Base-by-base conservation (phyloP, 2,888 invertebrate species). In the Drosophila sordidapex region DNA sequence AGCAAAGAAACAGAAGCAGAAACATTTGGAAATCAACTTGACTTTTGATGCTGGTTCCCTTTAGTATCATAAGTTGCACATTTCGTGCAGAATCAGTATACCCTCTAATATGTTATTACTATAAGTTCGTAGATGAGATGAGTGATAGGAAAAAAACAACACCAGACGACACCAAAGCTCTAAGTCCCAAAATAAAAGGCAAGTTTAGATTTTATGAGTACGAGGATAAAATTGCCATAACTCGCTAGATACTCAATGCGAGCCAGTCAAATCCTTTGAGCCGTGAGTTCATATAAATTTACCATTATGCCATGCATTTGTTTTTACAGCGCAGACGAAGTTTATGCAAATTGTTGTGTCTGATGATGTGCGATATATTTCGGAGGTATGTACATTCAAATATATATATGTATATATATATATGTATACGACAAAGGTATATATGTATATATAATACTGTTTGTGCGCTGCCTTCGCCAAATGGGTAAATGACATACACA, bases 281-380 rank as follows among this genome's bases (percentile, higher is more conserved):
- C 49, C 15, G 49, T 46, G 31, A 33, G 46, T 35, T 48, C 66
- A 62, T 60, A 87, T 83, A 83, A 83, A 80, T 86, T 82, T 60
- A 71, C 58, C 80, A 88, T 86, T 85, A 82, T 71, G 66, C 78
- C 56, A 53, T 57, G 57, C 78, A 82, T 83, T 83, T 82, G 77
- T 69, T 83, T 87, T 87, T 70, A 87, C 70, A 73, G 60, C 82
- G 57, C 58, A 67, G 66, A 79, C 60, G 35, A 70, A 59, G 67
- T 72, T 82, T 79, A 83, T 85, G 88, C 88, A 83, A 87, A 87
- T 84, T 71, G 65, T 56, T 59, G 70, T 62, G 73, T 70, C 77
- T 83, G 70, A 83, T 82, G 85, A 65, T 56, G 69, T 74, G 82
- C 65, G 67, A 82, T 81, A 72, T 83, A 25, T 62, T 57, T 49